Conservation (phyloP, 2,113 vertebrate species). For the Aptenodytes patagonicus region DNA sequence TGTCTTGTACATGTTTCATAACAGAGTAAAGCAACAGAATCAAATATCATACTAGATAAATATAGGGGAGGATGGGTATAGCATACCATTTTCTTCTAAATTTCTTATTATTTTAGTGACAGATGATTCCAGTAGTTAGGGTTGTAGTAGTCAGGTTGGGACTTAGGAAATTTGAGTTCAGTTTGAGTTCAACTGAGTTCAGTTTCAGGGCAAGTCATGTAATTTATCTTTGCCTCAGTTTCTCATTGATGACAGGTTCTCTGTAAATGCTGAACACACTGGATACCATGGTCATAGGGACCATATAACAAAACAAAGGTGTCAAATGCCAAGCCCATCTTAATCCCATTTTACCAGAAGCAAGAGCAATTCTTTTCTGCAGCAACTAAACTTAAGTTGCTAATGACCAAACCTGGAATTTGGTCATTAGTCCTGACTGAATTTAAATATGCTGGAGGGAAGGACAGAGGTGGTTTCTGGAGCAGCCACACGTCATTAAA, state of each 20-base stretch:
- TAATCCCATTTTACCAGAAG: not conserved
- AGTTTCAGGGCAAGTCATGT: conserved; percentile 29
- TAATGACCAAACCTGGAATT: not conserved
- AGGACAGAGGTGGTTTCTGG: not conserved
- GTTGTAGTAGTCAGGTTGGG: not conserved
- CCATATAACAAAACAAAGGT: not conserved
- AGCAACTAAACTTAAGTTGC: not conserved
- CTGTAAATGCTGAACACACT: not conserved
- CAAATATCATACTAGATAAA: not conserved
- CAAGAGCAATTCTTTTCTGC: not conserved
- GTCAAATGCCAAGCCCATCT: not conserved
- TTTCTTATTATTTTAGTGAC: conserved; percentile 10
- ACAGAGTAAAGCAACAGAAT: not conserved
- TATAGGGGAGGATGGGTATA: not conserved
- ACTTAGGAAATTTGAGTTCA: not conserved
- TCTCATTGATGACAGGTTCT: not conserved
- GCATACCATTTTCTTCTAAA: not conserved
- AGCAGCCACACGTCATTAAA: not conserved
- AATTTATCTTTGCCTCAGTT: conserved; percentile 53
- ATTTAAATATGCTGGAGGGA: not conserved
- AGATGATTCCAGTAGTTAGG: not conserved
- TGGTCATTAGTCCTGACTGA: not conserved
- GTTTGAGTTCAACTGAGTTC: conserved; percentile 14
- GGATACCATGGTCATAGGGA: not conserved
- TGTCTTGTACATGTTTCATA: not conserved